phyloP scores from a whole-genome alignment of 2,113 vertebrate genomes.

The Montifringilla adamsi region DNA sequence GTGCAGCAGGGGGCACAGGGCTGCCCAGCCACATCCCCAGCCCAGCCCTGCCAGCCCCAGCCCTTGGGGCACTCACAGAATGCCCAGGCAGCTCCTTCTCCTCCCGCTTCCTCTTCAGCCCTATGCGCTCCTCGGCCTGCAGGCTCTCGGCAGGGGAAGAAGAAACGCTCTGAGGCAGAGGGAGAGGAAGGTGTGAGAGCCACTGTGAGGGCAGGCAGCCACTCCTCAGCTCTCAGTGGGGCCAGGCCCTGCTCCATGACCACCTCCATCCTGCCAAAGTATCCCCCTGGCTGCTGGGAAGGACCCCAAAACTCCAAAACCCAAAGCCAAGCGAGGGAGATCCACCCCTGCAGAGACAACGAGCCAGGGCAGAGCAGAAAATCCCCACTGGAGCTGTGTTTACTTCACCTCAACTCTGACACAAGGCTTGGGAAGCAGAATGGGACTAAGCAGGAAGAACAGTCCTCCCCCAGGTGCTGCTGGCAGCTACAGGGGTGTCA shows the following conservation, averaged over 20 bases:
- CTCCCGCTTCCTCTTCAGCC: background rate
- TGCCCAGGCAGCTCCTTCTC: background rate
- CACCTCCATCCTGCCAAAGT: background rate
- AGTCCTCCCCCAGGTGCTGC: background rate
- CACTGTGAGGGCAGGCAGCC: background rate
- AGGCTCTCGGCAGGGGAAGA: constrained; percentile 62
- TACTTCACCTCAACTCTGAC: background rate
- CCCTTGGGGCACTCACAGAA: background rate
- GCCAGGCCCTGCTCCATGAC: background rate
- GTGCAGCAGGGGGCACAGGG: background rate
- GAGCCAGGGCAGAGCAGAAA: background rate
- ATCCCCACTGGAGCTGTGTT: background rate
- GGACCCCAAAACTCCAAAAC: background rate
- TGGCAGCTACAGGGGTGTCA: background rate
- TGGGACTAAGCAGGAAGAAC: background rate
- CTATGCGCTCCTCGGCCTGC: constrained; percentile 18
- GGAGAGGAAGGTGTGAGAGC: background rate
- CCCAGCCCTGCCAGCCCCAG: fast-evolving
- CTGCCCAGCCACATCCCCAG: background rate
- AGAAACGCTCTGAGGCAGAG: constrained; percentile 51
- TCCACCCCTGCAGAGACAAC: background rate
- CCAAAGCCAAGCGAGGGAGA: fast-evolving
- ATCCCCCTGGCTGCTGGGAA: background rate
- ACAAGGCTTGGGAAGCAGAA: background rate
- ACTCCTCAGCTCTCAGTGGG: background rate